Evolutionary conservation across 2,797 vertebrate species (phyloP), one percentile per base, ranked within the genome.

Genomic region (Eulemur coronatus): DNA sequence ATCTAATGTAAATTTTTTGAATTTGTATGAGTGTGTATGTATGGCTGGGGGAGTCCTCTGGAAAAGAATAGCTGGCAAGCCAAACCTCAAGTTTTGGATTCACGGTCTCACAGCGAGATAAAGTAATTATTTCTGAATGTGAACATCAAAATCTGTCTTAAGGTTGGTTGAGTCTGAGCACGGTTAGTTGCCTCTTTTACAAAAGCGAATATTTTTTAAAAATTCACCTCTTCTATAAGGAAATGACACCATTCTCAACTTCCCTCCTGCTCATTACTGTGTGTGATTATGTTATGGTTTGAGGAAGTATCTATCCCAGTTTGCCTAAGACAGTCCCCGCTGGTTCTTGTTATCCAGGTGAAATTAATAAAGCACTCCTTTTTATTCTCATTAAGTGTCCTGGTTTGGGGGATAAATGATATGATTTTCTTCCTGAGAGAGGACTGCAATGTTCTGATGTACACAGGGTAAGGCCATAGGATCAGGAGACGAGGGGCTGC

Each of bases 121-220:
- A 76, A 86, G 72, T 93, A 69, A 91, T 81, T 63, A 48, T 93
- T 87, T 91, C 18, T 84, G 90, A 94, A 94, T 35, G 4, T 72
- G 35, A 92, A 52, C 15, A 5, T 82, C 59, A 84, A 73, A 82
- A 81, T 63, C 63, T 1, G 11, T 79, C 20, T 84, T 81, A 91
- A 15, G 35, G 61, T 2, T 97, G 59, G 12, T 28, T 84, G 33
- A 41, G 57, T 81, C 41, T 78, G 73, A 81, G 55, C 7, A 81
- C 18, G 0, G 8, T 65, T 76, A 73, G 7, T 46, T 78, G 70
- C 48, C 14, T 52, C 17, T 33, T 61, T 46, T 22, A 70, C 26
- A 46, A 52, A 85, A 2, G 33, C 69, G 59, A 59, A 14, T 82
- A 80, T 57, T n/a, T 61, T 30, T n/a, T 14, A 13, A 73, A 84